Conservation (phyloP, 1,140 invertebrate genomes). For the Rhopalosiphum padi region DNA sequence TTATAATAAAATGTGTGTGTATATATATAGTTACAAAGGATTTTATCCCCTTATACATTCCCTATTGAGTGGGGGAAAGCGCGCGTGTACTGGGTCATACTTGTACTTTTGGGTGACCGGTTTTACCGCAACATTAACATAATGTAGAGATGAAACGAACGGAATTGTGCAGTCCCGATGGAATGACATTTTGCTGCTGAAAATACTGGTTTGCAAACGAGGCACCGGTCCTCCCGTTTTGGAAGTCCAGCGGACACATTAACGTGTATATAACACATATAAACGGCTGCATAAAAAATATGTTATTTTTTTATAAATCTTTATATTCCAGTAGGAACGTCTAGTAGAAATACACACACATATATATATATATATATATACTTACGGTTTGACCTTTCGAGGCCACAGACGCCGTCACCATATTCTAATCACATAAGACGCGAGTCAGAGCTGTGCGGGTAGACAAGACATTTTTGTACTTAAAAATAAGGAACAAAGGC, state of each 20-base stretch:
- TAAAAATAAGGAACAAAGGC: background rate
- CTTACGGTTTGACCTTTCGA: constrained; percentile 22
- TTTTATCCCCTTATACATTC: background rate
- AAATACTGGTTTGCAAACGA: constrained; percentile 50
- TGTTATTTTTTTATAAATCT: background rate
- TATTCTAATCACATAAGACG: background rate
- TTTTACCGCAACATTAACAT: constrained; percentile 41
- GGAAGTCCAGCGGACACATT: constrained; percentile 26
- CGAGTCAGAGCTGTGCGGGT: background rate
- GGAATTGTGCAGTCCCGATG: constrained; percentile 27
- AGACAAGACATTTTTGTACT: background rate
- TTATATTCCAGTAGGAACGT: constrained; percentile 41
- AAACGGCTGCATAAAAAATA: constrained; percentile 35
- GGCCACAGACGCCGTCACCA: background rate
- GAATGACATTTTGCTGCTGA: constrained; percentile 44
- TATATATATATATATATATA: too few species aligned
- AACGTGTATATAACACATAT: background rate
- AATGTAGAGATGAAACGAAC: constrained; percentile 32
- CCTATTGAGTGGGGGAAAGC: background rate
- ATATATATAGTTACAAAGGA: background rate
- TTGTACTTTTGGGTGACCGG: constrained; percentile 46
- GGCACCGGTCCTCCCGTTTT: constrained; percentile 47
- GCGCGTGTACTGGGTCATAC: background rate
- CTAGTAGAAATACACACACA: background rate
- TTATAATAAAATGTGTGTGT: background rate